Evolutionary conservation across 53 echinoderm and acorn worm genomes (phyloP), one percentile per base, ranked within the genome.

Genomic region (Hippasteria phrygiana): DNA sequence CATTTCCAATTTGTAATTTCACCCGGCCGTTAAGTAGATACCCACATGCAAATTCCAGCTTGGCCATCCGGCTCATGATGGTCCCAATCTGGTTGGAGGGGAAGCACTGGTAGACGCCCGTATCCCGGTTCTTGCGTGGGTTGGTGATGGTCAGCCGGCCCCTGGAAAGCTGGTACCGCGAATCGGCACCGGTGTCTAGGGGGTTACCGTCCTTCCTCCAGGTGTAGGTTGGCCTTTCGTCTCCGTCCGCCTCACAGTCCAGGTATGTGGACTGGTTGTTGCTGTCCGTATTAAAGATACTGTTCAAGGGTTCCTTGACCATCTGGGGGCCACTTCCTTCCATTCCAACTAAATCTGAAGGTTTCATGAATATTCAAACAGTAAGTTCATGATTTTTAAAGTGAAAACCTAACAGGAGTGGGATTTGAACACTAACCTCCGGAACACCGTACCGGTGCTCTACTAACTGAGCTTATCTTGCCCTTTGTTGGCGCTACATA

Each of bases 11-110:
- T n/a, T 0, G 26, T n/a, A 14, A 0, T 1, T 24, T 22, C 11
- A 2, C 10, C 11, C n/a, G 14, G 5, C 24, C 16, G 59, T 24
- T 59, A 59, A 20, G 6, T 24, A 29, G 11, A 29, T 56, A 94
- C 94, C 90, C 74, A 94, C 94, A 94, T 38, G 91, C 92, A 90
- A 94, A 94, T 31, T 42, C 20, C 22, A 94, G 79, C 74, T 87
- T 29, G 27, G 92, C 94, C 50, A 46, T 34, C n/a, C 36, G 24
- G 67, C 94, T 94, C 50, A 94, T 78, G 31, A 92, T 74, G 40
- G 73, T 80, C 11, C 92, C 94, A 46, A 89, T 40, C 17, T 55
- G 55, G 59, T 93, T 95, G 66, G 55, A 41, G 8, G 90, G 89
- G 11, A 87, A 62, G 32, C 93, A 95, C 86, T 91, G 91, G 51